These are phyloP conservation scores for Trichosurus vulpecula DNA, from an alignment of 2,797 vertebrate species.

Conservation along the genomic window DNA sequence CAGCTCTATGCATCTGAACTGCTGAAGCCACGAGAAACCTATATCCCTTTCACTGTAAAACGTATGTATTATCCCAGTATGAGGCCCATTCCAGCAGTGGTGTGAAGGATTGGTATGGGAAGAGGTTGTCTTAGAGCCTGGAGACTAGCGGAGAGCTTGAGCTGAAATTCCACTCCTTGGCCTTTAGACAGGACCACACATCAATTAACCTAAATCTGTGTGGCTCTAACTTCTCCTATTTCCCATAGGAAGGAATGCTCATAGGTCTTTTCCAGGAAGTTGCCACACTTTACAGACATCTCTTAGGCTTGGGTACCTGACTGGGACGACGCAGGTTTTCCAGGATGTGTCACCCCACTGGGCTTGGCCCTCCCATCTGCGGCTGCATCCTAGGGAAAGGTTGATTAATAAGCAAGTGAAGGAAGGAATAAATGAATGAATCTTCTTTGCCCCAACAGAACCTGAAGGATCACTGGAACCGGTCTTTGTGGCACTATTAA, in stretches of 20 bases:
- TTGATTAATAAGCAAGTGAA: not conserved
- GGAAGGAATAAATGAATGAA: not conserved
- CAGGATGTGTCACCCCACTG: not conserved
- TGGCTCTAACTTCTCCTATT: not conserved
- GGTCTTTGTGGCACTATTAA: constrained; percentile 59
- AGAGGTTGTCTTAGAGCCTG: not conserved
- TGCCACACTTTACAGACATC: not conserved
- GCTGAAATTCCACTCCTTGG: not conserved
- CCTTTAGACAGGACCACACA: not conserved
- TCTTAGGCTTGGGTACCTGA: not conserved
- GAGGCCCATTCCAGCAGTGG: not conserved
- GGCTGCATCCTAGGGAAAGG: too few species aligned
- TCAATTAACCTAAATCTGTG: not conserved
- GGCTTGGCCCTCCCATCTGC: not conserved
- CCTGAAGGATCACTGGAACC: constrained; percentile 32
- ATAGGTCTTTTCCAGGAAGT: not conserved
- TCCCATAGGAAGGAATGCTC: not conserved
- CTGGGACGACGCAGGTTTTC: not conserved
- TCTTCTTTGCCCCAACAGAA: constrained; percentile 52
- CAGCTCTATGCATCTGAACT: constrained; percentile 41
- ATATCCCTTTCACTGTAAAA: constrained; percentile 60
- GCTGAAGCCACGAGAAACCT: constrained; percentile 63
- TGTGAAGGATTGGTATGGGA: not conserved
- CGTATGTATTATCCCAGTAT: not conserved
- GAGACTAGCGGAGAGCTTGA: not conserved